Conservation (phyloP, 1,140 invertebrate species). For the Phortica variegata region DNA sequence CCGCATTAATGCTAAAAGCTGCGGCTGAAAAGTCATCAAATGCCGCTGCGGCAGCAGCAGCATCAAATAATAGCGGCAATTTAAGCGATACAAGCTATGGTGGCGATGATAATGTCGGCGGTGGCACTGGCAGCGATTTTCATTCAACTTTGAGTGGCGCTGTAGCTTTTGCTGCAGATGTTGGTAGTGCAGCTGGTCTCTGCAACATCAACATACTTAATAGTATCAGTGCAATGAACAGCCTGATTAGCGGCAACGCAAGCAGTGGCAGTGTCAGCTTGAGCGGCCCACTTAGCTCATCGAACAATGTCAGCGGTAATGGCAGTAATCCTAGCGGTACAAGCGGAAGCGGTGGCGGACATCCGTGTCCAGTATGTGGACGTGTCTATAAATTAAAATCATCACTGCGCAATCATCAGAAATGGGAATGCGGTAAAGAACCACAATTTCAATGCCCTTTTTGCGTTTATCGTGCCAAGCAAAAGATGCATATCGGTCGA, state of each 20-base stretch:
- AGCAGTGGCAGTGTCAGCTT: constrained; percentile 16
- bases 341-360: constrained; percentile 55
- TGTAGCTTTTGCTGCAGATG: constrained; percentile 45
- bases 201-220: constrained; percentile 52
- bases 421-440: constrained; percentile 85
- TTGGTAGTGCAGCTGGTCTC: constrained; percentile 48
- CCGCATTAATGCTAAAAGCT: constrained; percentile 43
- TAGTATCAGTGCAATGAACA: constrained; percentile 55
- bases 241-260: constrained; percentile 41
- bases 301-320: constrained; percentile 4
- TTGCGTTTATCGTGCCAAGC: constrained; percentile 79
- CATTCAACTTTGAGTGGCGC: constrained; percentile 38
- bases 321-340: constrained; percentile 3
- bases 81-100: constrained; percentile 35
- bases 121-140: constrained; percentile 38
- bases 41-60: constrained; percentile 25
- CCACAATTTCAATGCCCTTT: constrained; percentile 80
- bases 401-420: constrained; percentile 80
- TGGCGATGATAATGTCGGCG: constrained; percentile 32
- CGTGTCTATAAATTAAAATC: constrained; percentile 82
- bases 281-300: constrained; percentile 7
- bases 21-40: constrained; percentile 32
- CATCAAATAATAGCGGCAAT: constrained; percentile 29
- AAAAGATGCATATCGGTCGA: constrained; percentile 82
- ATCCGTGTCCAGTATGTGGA: constrained; percentile 77